These are phyloP conservation scores for Cepphus grylle DNA, from an alignment of 2,113 vertebrate species.

Conservation along the genomic window DNA sequence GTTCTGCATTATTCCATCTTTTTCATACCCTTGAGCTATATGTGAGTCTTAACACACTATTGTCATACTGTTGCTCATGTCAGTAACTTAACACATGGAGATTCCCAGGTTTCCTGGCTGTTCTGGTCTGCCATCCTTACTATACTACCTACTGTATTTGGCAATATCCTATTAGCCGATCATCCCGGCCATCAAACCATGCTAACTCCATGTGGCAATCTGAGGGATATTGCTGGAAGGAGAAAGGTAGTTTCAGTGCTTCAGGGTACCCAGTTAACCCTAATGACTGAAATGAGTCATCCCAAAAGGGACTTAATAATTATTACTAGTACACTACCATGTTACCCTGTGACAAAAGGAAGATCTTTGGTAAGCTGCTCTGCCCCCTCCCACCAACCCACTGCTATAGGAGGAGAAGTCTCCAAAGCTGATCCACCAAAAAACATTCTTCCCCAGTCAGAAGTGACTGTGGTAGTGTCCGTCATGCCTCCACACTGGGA, in stretches of 20 bases:
- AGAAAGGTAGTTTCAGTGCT: background rate
- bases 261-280: background rate
- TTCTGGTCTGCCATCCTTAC: background rate
- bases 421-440: background rate
- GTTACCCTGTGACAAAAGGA: background rate
- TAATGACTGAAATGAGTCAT: background rate
- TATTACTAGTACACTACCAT: background rate
- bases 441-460: background rate
- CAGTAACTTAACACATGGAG: background rate
- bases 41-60: background rate
- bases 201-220: fast-evolving
- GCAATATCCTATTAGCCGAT: background rate
- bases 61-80: background rate
- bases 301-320: background rate
- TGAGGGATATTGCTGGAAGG: background rate
- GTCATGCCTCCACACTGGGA: background rate
- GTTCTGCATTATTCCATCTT: background rate
- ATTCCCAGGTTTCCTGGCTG: background rate
- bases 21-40: background rate
- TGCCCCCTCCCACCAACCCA: background rate
- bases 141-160: background rate
- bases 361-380: background rate
- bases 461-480: background rate
- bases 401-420: background rate
- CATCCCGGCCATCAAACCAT: background rate